Evolutionary conservation across 2,797 vertebrate genomes (phyloP).

Genomic region (Gobio occitaniae): DNA sequence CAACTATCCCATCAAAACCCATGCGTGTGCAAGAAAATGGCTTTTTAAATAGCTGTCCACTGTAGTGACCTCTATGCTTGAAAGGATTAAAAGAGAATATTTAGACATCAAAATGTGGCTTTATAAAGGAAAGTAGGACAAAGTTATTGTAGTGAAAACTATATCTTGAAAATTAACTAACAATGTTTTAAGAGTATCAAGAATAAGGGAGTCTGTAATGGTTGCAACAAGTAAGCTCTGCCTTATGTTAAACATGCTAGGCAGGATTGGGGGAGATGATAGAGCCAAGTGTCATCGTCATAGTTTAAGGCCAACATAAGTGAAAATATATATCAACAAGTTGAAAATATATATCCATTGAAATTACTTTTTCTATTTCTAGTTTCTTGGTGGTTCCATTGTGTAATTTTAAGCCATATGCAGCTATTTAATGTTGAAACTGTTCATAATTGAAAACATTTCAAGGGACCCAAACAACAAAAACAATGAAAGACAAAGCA

Average conservation of each 20-base stretch:
- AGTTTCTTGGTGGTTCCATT: background rate
- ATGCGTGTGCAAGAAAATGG: no score
- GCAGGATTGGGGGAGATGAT: background rate
- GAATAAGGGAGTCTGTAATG: background rate
- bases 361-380: background rate
- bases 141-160: no score
- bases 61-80: no score
- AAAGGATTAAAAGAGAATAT: background rate
- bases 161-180: background rate
- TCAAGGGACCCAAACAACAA: background rate
- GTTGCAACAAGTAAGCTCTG: background rate
- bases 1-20: no score
- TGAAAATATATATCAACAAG: background rate
- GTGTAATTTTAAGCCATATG: background rate
- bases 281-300: background rate
- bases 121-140: no score
- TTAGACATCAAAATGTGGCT: background rate
- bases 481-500: slow-evolving; percentile 30
- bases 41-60: no score
- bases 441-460: background rate
- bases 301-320: background rate
- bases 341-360: background rate
- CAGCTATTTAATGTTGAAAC: background rate
- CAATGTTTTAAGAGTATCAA: background rate
- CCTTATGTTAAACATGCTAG: background rate